Conservation (phyloP, 2,113 vertebrate genomes). For the Xyrauchen texanus region DNA sequence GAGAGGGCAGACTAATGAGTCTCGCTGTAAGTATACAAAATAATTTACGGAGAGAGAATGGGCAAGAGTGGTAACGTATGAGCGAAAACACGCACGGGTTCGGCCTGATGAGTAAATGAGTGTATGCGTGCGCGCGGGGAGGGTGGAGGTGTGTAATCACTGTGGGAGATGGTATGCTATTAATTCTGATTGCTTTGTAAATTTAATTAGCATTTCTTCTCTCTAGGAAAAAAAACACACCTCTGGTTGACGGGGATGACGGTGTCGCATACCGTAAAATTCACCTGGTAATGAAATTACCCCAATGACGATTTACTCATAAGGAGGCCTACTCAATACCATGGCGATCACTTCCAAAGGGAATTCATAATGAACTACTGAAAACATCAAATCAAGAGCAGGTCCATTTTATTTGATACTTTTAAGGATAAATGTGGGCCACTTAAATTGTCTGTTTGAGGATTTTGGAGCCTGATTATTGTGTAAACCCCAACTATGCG, state of each 20-base stretch:
- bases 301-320: not conserved
- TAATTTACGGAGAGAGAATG: slow-evolving; percentile 66
- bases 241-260: slow-evolving; percentile 13
- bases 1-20: slow-evolving; percentile 72
- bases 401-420: slow-evolving; percentile 13
- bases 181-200: slow-evolving; percentile 59
- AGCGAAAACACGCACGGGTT: slow-evolving; percentile 42
- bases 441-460: not conserved
- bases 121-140: slow-evolving; percentile 53
- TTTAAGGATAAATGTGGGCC: slow-evolving; percentile 22
- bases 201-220: slow-evolving; percentile 56
- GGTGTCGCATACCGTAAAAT: slow-evolving; percentile 23
- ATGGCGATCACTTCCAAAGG: not conserved
- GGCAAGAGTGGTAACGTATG: slow-evolving; percentile 54
- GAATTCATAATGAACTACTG: not conserved
- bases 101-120: slow-evolving; percentile 64
- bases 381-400: not conserved
- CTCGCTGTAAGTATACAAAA: slow-evolving; percentile 66
- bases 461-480: not conserved
- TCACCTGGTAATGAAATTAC: not conserved
- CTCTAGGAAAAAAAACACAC: slow-evolving; percentile 48
- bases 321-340: slow-evolving; percentile 38
- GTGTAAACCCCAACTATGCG: not conserved
- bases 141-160: slow-evolving; percentile 39
- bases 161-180: slow-evolving; percentile 27